Evolutionary conservation across 2,113 vertebrate genomes (phyloP), one percentile per base, ranked within the genome.

Genomic region (Eudyptes chrysolophus): DNA sequence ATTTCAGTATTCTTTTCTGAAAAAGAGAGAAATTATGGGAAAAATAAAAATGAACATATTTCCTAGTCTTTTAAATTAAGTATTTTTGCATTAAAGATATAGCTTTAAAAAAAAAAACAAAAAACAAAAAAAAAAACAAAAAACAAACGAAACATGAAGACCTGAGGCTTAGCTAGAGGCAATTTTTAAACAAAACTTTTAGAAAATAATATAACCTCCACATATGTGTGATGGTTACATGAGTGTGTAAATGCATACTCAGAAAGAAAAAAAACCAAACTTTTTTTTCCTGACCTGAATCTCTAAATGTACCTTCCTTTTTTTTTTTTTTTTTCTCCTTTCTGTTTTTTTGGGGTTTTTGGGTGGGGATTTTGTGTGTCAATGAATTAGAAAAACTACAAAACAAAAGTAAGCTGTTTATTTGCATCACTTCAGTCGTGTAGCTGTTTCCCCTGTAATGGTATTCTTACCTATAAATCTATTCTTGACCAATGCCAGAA

Each of bases 311-410:
- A 36, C 1, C 2, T 17, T 55, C 1, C 0, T 11, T 36, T 27
- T 42, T 7, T 11, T 14, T 49, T 10, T n/a, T 3, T 20, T 40
- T 13, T 18, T 10, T 24, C 42, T 42, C 42, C 42, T 42, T 42
- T 42, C 1, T 25, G 6, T 4, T 16, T 20, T 27, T 21, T 38
- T 5, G 40, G 40, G 40, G 40, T 11, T 11, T 11, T 40, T 32
- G 5, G 3, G 3, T 15, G 9, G 3, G 0, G 0, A 2, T 32
- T 40, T 8, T 44, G 3, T 30, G 6, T n/a, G 8, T 57, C 8
- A 90, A 71, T 14, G 29, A 66, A 75, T 66, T 27, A 49, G 21
- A 58, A 71, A 84, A 71, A 70, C 13, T 77, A 14, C 4, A 48
- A 36, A 38, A 27, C 5, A 74, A 66, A 87, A 29, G 1, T 10